Conservation (phyloP, 1,140 invertebrate genomes). For the Solen grandis region DNA sequence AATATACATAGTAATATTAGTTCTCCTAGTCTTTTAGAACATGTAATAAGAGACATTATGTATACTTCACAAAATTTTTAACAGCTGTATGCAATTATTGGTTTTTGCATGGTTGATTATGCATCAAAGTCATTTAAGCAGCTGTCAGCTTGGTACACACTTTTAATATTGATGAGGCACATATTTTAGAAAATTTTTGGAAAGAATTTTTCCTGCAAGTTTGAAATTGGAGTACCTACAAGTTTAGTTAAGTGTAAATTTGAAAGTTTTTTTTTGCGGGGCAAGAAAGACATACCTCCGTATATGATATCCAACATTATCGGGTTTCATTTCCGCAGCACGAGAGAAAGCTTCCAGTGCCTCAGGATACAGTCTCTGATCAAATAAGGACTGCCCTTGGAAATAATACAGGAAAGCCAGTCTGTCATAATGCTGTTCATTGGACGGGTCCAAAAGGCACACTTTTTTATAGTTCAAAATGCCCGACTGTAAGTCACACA, state of each 20-base stretch:
- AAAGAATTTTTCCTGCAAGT: no score
- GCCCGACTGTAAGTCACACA: constrained; percentile 79
- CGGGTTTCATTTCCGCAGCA: constrained; percentile 78
- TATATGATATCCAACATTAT: constrained; percentile 78
- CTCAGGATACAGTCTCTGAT: constrained; percentile 76
- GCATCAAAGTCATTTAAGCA: no score
- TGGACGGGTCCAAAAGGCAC: constrained; percentile 71
- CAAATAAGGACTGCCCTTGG: constrained; percentile 79
- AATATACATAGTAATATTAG: no score
- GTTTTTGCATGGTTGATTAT: no score
- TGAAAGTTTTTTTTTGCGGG: background rate
- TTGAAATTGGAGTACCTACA: no score
- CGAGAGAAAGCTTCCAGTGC: constrained; percentile 78
- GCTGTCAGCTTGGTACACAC: no score
- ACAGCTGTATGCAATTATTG: no score
- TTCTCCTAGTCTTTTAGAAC: no score
- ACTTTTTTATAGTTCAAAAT: constrained; percentile 80
- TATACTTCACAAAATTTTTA: no score
- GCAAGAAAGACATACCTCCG: constrained; percentile 74
- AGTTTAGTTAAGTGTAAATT: background rate
- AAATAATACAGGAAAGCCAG: constrained; percentile 79
- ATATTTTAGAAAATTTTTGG: no score
- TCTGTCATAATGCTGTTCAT: constrained; percentile 69
- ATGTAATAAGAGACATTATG: no score
- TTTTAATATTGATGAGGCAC: no score